A percentile compares a stretch with the other conserved stretches of the same genome.
These are phyloP conservation scores for Anagrus nilaparvatae DNA, from an alignment of 1,140 invertebrate genomes.

Conservation along the genomic window DNA sequence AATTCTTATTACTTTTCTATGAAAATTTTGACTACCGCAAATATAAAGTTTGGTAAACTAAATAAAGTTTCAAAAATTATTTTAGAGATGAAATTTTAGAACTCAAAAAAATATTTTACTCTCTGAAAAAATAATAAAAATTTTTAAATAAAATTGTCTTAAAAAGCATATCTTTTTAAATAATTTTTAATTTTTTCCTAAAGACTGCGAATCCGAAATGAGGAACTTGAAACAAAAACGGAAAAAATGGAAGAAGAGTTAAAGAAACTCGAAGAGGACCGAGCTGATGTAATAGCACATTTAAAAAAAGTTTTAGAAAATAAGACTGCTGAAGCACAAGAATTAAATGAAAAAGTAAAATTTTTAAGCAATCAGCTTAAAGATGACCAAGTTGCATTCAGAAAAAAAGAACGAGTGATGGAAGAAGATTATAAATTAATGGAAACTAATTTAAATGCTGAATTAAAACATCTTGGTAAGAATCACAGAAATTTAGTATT, in stretches of 20 bases:
- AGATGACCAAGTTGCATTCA: conserved; percentile 51
- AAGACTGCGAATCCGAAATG: conserved; percentile 57
- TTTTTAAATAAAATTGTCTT: neutral
- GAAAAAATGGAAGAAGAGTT: conserved; percentile 54
- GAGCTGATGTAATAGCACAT: conserved; percentile 71
- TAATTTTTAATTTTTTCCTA: too few relatives aligned
- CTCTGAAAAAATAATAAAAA: conserved; percentile 3
- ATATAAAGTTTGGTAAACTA: neutral
- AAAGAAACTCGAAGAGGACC: conserved; percentile 64
- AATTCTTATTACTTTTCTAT: too few relatives aligned
- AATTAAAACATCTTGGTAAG: conserved; percentile 61
- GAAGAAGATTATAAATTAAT: conserved; percentile 66
- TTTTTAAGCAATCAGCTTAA: conserved; percentile 59
- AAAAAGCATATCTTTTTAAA: too few relatives aligned
- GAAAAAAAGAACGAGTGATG: conserved; percentile 48
- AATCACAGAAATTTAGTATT: conserved; percentile 7
- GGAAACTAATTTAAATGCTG: conserved; percentile 72
- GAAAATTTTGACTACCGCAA: conserved; percentile 5
- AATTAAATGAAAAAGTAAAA: conserved; percentile 63
- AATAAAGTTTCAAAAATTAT: neutral
- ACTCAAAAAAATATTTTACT: neutral
- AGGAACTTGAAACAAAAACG: conserved; percentile 62
- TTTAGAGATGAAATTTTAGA: neutral
- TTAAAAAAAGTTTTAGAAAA: conserved; percentile 64
- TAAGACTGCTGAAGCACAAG: conserved; percentile 64